Conservation (phyloP, 1,140 invertebrate species). For the Lycorma delicatula region DNA sequence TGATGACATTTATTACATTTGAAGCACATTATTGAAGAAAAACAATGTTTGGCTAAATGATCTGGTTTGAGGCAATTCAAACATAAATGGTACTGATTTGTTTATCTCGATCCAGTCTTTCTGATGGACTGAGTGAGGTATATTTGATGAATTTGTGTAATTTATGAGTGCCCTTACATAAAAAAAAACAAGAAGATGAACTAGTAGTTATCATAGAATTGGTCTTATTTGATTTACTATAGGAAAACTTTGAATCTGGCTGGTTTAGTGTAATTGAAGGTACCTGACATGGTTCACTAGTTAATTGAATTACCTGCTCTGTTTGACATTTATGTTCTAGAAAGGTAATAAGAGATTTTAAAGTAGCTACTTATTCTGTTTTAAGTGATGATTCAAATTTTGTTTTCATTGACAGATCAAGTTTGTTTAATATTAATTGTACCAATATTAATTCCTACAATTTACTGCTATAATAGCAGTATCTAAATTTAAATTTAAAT, state of each 20-base stretch:
- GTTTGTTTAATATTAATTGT: background rate
- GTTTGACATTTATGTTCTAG: constrained; percentile 1
- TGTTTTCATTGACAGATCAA: no score
- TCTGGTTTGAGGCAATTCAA: background rate
- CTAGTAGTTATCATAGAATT: background rate
- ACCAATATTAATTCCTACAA: background rate
- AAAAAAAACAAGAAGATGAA: background rate
- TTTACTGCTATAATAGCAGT: no score
- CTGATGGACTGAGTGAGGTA: background rate
- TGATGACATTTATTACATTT: background rate
- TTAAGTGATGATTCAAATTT: background rate
- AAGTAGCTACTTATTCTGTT: background rate
- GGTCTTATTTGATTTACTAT: background rate
- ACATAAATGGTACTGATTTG: constrained; percentile 1
- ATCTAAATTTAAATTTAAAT: no score
- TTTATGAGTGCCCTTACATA: constrained; percentile 1
- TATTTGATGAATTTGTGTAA: constrained; percentile 1
- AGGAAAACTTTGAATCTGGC: no score
- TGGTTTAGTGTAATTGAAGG: background rate
- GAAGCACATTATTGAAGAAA: background rate
- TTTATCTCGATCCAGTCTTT: background rate
- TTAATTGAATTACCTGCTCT: background rate
- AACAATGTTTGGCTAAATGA: background rate
- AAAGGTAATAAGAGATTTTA: background rate
- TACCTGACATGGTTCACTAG: background rate